Conservation (phyloP, 2,888 invertebrate genomes). For the Dermolepida albohirtum region DNA sequence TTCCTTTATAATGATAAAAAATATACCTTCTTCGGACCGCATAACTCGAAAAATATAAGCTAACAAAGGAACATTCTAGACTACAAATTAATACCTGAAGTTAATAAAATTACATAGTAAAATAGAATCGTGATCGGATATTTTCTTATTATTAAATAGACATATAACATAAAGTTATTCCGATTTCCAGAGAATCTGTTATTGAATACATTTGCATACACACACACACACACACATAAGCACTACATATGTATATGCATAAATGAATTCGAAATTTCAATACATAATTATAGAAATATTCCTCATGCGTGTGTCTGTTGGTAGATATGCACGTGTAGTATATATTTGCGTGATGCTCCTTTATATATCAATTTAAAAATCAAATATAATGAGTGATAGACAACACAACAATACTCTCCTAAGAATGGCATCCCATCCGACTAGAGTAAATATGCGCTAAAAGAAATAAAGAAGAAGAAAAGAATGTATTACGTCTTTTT, state of each 20-base stretch:
- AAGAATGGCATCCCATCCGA: conserved; percentile 4
- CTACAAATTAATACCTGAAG: conserved; percentile 36
- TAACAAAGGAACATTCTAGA: conserved; percentile 26
- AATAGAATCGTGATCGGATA: conserved; percentile 36
- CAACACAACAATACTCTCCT: conserved; percentile 18
- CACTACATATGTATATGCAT: conserved; percentile 14
- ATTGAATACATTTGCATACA: conserved; percentile 27
- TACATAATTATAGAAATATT: conserved; percentile 38
- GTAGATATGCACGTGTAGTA: not conserved
- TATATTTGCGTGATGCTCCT: conserved; percentile 31
- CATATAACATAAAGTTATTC: conserved; percentile 32
- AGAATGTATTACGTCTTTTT: not conserved
- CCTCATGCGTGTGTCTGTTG: not conserved
- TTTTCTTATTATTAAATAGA: conserved; percentile 34
- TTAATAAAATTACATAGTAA: conserved; percentile 39
- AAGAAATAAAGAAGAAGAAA: not conserved
- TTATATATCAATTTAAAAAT: conserved; percentile 9
- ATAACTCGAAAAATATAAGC: conserved; percentile 2
- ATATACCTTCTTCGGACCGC: conserved; percentile 19
- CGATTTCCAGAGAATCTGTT: conserved; percentile 21
- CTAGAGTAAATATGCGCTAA: conserved; percentile 14
- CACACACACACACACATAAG: conserved; percentile 18
- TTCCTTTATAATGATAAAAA: conserved; percentile 31
- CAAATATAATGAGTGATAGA: conserved; percentile 24
- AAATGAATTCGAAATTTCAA: conserved; percentile 37